Evolutionary conservation across 1,140 invertebrate species (phyloP), one percentile per base, ranked within the genome.

Genomic region (Bombus confusus): DNA sequence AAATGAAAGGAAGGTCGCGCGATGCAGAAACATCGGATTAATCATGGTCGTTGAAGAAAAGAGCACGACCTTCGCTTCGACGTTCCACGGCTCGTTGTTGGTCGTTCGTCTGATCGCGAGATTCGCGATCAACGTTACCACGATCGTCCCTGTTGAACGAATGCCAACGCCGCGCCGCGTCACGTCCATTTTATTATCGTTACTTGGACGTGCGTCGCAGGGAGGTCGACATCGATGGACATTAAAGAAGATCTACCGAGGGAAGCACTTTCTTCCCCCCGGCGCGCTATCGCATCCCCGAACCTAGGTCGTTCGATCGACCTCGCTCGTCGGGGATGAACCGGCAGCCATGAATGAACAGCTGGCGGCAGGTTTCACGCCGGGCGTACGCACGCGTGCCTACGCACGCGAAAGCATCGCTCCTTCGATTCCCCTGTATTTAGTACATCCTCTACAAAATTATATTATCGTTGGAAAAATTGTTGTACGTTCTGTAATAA

Each of bases 181-280:
- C 43, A 13, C 43, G 57, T 41, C 47, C 85, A 69, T 59, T 86
- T 87, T 81, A 81, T 86, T 86, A 86, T 82, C 86, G 62, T 82
- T 74, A 52, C 37, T 66, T 80, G 37, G 57, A 71, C 62, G 62
- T 41, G 28, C 18, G 72, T 52, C 47, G 52, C 52, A 57, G 64
- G n/a, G 22, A 39, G 73, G 81, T 71, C 59, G 76, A n/a, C 25
- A 25, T 86, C 87, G 77, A 72, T 71, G 68, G 80, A 34, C 25
- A 47, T 86, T 88, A 88, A 87, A 88, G 86, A 78, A 86, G 86
- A 87, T 22, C 80, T 83, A 62, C 71, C 86, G 31, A 72, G 62
- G 57, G n/a, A 68, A 10, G 3, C 62, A 34, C 25, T 64, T 76
- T n/a, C 47, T 64, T 76, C 8, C 43, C 9, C 9, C n/a, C 28